Evolutionary conservation across 2,113 vertebrate genomes (phyloP).

Genomic region (Oplegnathus fasciatus): DNA sequence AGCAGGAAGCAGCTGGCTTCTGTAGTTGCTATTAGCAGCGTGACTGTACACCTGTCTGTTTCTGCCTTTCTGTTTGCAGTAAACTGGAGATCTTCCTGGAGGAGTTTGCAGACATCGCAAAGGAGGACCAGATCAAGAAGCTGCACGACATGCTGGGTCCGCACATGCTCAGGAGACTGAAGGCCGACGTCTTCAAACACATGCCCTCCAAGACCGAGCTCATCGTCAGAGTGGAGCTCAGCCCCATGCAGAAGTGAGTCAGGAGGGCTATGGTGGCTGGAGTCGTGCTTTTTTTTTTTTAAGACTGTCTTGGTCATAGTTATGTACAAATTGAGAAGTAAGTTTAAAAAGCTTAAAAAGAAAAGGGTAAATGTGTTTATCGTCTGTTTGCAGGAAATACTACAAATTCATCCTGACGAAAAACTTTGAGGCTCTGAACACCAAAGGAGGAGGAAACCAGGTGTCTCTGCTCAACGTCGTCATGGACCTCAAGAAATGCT

Average conservation of each 20-base stretch:
- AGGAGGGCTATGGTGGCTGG: neutral
- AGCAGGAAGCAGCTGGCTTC: neutral
- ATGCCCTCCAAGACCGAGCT: slow-evolving; percentile 99
- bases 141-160: slow-evolving; percentile 98
- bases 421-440: slow-evolving; percentile 97
- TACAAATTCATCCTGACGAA: slow-evolving; percentile 98
- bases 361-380: neutral
- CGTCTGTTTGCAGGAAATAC: slow-evolving; percentile 88
- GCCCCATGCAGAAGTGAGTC: slow-evolving; percentile 98
- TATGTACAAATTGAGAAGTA: neutral
- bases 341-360: neutral
- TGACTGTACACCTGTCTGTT: neutral
- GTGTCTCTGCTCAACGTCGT: slow-evolving; percentile 97
- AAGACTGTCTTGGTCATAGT: too few species aligned
- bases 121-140: slow-evolving; percentile 99
- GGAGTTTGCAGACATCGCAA: slow-evolving; percentile 98
- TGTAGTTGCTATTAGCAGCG: neutral
- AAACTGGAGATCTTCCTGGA: slow-evolving; percentile 98
- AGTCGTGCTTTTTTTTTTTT: neutral
- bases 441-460: slow-evolving; percentile 96
- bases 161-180: slow-evolving; percentile 96
- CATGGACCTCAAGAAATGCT: slow-evolving; percentile 99
- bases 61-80: slow-evolving; percentile 76
- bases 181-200: slow-evolving; percentile 99
- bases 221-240: slow-evolving; percentile 97